phyloP scores from a whole-genome alignment of 2,888 invertebrate species.

The Amorpha juglandis region DNA sequence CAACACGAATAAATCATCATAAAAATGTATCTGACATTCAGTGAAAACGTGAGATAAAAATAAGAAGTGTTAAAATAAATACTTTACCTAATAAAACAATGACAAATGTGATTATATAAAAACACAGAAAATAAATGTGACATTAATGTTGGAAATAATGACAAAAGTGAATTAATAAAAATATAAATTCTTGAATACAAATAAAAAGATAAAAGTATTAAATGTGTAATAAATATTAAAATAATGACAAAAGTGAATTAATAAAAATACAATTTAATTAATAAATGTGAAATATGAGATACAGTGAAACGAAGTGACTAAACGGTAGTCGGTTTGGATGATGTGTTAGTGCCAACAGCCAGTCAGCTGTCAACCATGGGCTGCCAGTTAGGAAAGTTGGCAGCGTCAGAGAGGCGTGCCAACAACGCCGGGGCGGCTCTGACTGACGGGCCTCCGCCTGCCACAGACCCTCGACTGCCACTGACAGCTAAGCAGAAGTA shows the following conservation, averaged over 20 bases:
- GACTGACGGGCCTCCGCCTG: conserved; percentile 86
- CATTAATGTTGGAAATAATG: background rate
- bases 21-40: conserved; percentile 6
- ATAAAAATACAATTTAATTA: too few relatives aligned
- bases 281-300: conserved; percentile 14
- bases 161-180: background rate
- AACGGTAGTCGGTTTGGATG: conserved; percentile 9
- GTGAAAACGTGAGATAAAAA: conserved; percentile 15
- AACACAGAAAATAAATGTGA: background rate
- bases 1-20: conserved; percentile 20
- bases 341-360: conserved; percentile 4
- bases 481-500: conserved; percentile 94
- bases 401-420: conserved; percentile 81
- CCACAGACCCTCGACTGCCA: conserved; percentile 91
- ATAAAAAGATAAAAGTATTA: background rate
- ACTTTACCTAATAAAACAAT: background rate
- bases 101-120: conserved; percentile 1
- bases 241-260: background rate
- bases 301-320: conserved; percentile 4
- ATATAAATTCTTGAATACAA: too few relatives aligned
- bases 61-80: background rate
- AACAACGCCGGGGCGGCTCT: conserved; percentile 68
- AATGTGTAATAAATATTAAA: background rate
- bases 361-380: conserved; percentile 82
- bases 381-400: conserved; percentile 91